phyloP scores from a whole-genome alignment of 2,797 vertebrate species.

The Sebastes hopkinsi region DNA sequence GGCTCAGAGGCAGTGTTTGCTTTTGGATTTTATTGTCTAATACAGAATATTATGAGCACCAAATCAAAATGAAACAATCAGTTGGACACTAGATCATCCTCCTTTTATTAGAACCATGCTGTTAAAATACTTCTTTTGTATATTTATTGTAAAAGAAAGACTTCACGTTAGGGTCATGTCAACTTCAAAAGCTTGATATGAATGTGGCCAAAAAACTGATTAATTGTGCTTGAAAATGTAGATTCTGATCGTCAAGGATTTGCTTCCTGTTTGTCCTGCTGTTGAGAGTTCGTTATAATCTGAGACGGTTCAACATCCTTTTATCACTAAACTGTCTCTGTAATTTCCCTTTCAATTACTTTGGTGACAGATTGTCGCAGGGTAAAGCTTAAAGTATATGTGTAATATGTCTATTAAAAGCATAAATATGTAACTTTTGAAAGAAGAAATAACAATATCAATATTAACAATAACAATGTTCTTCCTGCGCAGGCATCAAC shows the following conservation, averaged over 20 bases:
- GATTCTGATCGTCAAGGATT: background rate
- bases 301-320: background rate
- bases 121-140: background rate
- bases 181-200: background rate
- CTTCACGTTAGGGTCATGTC: background rate
- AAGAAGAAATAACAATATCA: background rate
- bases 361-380: background rate
- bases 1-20: background rate
- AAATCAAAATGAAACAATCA: background rate
- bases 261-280: background rate
- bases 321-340: background rate
- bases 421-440: background rate
- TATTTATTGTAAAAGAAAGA: background rate
- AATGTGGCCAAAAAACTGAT: background rate
- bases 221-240: background rate
- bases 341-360: background rate
- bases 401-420: background rate
- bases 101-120: background rate
- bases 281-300: background rate
- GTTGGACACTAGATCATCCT: background rate
- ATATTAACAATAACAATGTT: background rate
- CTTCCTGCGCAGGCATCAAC: too few species aligned
- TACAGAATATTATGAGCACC: background rate
- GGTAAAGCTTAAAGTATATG: background rate
- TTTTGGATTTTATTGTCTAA: background rate